phyloP scores from a whole-genome alignment of 2,797 vertebrate species.

The Xiphophorus birchmanni region DNA sequence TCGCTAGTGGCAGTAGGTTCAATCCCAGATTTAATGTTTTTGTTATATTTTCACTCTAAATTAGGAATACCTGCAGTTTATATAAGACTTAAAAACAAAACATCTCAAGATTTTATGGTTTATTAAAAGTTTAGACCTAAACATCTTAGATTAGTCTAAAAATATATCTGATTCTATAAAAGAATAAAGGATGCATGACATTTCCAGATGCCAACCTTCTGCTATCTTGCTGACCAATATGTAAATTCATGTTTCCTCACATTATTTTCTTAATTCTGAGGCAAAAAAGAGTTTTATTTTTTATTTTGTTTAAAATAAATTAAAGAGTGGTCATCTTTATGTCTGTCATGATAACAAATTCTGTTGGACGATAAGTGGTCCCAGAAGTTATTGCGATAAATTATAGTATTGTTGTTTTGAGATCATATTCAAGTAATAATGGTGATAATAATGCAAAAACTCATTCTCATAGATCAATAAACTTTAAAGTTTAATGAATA shows the following conservation, averaged over 20 bases:
- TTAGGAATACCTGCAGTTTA: background rate
- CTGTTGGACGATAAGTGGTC: no score
- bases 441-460: no score
- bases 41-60: background rate
- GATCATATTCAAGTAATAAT: no score
- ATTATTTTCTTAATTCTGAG: background rate
- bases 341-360: no score
- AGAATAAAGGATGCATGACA: background rate
- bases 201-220: background rate
- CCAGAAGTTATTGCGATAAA: no score
- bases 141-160: background rate
- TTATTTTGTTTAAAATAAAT: no score
- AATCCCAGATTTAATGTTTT: background rate
- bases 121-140: background rate
- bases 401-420: no score
- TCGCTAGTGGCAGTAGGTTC: slow-evolving; percentile 90
- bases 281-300: no score
- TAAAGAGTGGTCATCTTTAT: no score
- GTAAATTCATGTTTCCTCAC: background rate
- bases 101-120: background rate
- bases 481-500: no score
- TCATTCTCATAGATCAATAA: no score
- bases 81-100: background rate
- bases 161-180: background rate
- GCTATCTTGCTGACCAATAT: background rate